phyloP scores from a whole-genome alignment of 2,888 invertebrate species.

The Norana najaformis region DNA sequence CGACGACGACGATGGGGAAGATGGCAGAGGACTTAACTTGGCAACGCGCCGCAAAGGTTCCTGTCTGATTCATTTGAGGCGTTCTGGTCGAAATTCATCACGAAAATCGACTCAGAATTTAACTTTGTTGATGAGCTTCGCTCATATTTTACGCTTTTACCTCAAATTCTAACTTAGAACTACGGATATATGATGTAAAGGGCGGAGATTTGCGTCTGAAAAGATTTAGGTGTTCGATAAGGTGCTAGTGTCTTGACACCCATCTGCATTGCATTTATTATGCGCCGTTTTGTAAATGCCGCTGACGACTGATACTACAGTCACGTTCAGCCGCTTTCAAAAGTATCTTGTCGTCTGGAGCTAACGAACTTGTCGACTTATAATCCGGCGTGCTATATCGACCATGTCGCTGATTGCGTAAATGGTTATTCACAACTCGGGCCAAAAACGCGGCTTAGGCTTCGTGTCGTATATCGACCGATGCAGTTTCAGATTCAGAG shows the following conservation, averaged over 20 bases:
- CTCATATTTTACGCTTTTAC: not conserved
- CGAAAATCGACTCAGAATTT: not conserved
- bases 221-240: not conserved
- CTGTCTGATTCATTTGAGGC: slow-evolving; percentile 7
- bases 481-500: not conserved
- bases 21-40: slow-evolving; percentile 13
- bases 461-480: not conserved
- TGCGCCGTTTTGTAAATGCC: not conserved
- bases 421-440: slow-evolving; percentile 5
- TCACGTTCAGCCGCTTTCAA: not conserved
- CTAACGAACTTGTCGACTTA: not conserved
- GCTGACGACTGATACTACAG: not conserved
- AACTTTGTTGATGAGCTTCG: not conserved
- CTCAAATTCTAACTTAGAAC: not conserved
- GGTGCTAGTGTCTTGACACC: not conserved
- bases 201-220: not conserved
- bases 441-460: not conserved
- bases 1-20: not conserved
- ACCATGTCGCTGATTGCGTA: not conserved
- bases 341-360: not conserved
- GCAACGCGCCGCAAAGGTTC: not conserved
- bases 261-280: not conserved
- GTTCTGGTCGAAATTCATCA: not conserved
- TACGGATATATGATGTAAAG: not conserved
- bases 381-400: not conserved